Conservation (phyloP, 2,888 invertebrate species). For the Pachycephus smyrnensis region DNA sequence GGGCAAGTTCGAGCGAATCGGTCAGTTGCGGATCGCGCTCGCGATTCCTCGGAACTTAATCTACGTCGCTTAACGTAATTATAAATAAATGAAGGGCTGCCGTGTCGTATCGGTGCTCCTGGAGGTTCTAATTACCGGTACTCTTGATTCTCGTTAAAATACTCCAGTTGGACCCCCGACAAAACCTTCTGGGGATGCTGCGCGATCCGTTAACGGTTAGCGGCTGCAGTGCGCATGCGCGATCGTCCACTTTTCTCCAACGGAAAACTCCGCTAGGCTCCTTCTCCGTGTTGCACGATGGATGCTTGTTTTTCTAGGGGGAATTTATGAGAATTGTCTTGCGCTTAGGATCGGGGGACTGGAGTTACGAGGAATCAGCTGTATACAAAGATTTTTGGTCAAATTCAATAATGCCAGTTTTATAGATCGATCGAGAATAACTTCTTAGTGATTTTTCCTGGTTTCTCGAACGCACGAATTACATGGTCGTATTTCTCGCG, state of each 20-base stretch:
- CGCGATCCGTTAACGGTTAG: neutral
- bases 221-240: neutral
- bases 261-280: neutral
- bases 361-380: no score
- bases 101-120: slow-evolving; percentile 13
- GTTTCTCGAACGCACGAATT: neutral
- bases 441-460: neutral
- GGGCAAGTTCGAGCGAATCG: neutral
- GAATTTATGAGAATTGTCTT: no score
- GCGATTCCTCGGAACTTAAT: neutral
- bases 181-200: neutral
- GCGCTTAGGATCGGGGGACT: no score
- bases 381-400: neutral
- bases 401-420: neutral
- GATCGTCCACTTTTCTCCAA: neutral
- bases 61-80: slow-evolving; percentile 48
- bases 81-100: slow-evolving; percentile 38
- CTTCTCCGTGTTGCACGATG: neutral
- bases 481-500: neutral
- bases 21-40: neutral
- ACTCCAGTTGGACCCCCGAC: slow-evolving; percentile 21
- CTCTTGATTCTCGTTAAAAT: slow-evolving; percentile 60
- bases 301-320: neutral
- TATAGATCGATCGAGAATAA: neutral
- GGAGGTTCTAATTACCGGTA: slow-evolving; percentile 56